A percentile compares a stretch with the other conserved stretches of the same genome.
phyloP scores from a whole-genome alignment of 2,797 vertebrate species.

The Ctenopoma multispine region DNA sequence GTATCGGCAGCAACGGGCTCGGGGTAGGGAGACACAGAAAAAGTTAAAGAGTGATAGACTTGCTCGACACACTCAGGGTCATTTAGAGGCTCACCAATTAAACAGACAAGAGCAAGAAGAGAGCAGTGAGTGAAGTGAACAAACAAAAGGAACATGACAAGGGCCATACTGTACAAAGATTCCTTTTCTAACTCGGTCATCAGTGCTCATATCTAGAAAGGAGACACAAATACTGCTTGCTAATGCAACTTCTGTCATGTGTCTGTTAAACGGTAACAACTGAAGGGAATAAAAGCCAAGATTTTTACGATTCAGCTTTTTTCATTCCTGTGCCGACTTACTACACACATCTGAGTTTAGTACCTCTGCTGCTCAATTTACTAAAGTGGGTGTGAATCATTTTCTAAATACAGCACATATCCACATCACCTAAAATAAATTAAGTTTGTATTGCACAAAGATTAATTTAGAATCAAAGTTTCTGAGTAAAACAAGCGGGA shows the following conservation, averaged over 20 bases:
- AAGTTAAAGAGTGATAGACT: constrained; percentile 64
- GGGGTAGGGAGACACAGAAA: constrained; percentile 41
- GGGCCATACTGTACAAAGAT: constrained; percentile 6
- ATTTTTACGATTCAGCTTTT: neutral
- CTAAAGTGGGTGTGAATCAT: neutral
- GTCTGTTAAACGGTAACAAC: constrained; percentile 10
- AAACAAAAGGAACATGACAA: constrained; percentile 28
- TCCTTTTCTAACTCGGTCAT: neutral
- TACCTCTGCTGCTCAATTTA: constrained; percentile 10
- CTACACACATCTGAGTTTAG: constrained; percentile 7
- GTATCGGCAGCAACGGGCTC: constrained; percentile 55
- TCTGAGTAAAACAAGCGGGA: neutral
- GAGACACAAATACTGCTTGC: constrained; percentile 22
- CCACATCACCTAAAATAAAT: neutral
- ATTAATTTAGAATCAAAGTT: neutral
- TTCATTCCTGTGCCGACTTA: neutral
- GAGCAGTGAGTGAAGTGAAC: constrained; percentile 18
- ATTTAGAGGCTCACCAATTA: constrained; percentile 65
- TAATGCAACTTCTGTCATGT: constrained; percentile 3
- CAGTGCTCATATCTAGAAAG: constrained; percentile 22
- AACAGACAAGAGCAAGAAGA: constrained; percentile 36
- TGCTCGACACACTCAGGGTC: constrained; percentile 62
- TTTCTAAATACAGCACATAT: neutral
- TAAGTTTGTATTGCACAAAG: neutral
- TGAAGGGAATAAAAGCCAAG: neutral